These are phyloP conservation scores for Artibeus lituratus DNA, from an alignment of 2,797 vertebrate genomes.

Conservation along the genomic window DNA sequence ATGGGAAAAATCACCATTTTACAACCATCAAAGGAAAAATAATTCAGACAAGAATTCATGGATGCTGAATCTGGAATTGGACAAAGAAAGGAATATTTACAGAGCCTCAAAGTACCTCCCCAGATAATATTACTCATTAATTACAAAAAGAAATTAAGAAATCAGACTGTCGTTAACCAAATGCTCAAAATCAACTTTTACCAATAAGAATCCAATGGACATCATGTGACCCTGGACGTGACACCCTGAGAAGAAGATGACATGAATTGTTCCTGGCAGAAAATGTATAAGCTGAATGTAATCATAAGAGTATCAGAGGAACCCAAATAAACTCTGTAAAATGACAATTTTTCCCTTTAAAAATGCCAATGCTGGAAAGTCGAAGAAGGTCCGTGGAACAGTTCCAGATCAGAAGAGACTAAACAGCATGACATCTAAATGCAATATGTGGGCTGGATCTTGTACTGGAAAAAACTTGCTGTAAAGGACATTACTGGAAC, in stretches of 20 bases:
- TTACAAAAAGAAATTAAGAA: conserved; percentile 16
- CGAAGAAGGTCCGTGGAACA: not conserved
- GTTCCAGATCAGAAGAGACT: not conserved
- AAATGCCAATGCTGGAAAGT: not conserved
- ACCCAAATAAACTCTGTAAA: not conserved
- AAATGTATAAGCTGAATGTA: not conserved
- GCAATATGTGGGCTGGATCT: not conserved
- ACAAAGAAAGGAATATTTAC: not conserved
- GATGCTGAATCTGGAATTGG: not conserved
- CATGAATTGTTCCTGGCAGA: not conserved
- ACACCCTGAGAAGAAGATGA: not conserved
- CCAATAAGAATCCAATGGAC: not conserved
- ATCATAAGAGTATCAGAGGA: not conserved
- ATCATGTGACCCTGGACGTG: not conserved
- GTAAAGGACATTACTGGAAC: not conserved
- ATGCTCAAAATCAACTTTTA: conserved; percentile 20
- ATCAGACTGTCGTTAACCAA: not conserved
- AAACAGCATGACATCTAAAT: not conserved
- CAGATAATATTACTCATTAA: not conserved
- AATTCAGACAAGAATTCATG: not conserved
- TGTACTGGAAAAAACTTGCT: not conserved
- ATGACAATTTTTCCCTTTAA: not conserved
- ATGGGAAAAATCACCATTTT: conserved; percentile 4
- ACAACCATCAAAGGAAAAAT: not conserved
- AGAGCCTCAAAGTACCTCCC: not conserved